Percentiles rank a stretch among this genome's conserved stretches.
Evolutionary conservation across 2,113 vertebrate species (phyloP).

Genomic region (Xyliphius kryptos): DNA sequence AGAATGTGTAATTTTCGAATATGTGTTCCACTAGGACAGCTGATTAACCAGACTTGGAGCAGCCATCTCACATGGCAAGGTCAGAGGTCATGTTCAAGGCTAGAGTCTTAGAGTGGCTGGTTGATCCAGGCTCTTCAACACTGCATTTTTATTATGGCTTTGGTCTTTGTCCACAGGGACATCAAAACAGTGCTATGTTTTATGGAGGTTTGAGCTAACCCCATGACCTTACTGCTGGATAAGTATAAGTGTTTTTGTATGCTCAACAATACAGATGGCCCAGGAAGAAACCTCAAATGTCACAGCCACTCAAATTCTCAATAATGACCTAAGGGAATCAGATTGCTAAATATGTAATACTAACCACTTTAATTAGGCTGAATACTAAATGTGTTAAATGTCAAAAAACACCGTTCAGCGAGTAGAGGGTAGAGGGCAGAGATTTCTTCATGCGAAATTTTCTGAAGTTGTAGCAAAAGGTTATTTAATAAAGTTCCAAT

Average conservation of each 20-base stretch:
- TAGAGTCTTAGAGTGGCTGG: conserved; percentile 37
- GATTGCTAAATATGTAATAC: not conserved
- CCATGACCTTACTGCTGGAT: not conserved
- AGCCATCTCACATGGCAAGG: conserved; percentile 26
- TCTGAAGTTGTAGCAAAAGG: conserved; percentile 6
- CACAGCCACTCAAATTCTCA: not conserved
- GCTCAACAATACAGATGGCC: not conserved
- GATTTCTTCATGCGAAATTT: not conserved
- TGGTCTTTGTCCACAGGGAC: conserved; percentile 21
- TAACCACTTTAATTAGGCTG: conserved; percentile 9
- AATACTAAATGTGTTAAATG: conserved; percentile 16
- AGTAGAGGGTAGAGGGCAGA: conserved; percentile 8
- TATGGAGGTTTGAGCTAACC: conserved; percentile 7
- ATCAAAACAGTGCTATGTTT: conserved; percentile 2
- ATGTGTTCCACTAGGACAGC: conserved; percentile 26
- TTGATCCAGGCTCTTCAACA: conserved; percentile 22
- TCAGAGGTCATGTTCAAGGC: conserved; percentile 48
- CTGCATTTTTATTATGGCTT: conserved; percentile 27
- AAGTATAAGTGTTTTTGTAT: conserved; percentile 12
- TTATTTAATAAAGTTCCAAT: conserved; percentile 6
- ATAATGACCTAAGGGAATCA: not conserved
- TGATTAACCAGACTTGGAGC: conserved; percentile 39
- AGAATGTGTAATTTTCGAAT: conserved; percentile 36
- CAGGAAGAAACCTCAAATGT: not conserved
- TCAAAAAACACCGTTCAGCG: not conserved